Evolutionary conservation across 2,113 vertebrate species (phyloP).

Genomic region (Capreolus pygargus): DNA sequence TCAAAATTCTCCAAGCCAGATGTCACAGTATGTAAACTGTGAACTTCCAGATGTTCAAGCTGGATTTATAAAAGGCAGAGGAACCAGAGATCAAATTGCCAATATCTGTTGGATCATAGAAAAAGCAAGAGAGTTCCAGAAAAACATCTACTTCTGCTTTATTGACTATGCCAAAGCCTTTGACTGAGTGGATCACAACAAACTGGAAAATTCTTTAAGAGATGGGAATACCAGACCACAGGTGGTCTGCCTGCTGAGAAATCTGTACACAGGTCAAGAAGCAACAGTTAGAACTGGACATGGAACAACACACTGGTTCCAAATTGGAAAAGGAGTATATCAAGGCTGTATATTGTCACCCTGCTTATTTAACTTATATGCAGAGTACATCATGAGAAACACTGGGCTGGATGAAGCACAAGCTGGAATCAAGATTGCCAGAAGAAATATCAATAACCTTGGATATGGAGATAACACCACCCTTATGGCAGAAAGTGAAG

Average conservation of each 20-base stretch:
- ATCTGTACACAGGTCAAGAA: not conserved
- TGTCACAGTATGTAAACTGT: not conserved
- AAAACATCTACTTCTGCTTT: not conserved
- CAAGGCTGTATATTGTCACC: not conserved
- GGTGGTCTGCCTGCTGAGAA: not conserved
- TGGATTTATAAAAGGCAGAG: not conserved
- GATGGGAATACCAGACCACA: not conserved
- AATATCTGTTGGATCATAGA: not conserved
- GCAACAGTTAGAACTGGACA: not conserved
- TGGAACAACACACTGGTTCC: not conserved
- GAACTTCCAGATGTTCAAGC: not conserved
- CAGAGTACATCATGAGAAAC: not conserved
- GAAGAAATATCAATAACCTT: not conserved
- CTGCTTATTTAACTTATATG: not conserved
- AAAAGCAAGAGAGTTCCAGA: not conserved
- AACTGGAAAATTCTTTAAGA: not conserved
- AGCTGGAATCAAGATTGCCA: not conserved
- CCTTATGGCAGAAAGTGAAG: not conserved
- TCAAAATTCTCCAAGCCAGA: not conserved
- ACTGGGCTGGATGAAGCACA: not conserved
- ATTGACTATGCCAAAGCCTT: not conserved
- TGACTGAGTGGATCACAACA: not conserved
- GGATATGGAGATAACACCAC: fast-evolving
- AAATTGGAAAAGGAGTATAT: not conserved
- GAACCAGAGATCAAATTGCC: not conserved